These are phyloP conservation scores for Gulo gulo DNA, from an alignment of 2,113 vertebrate genomes.

Conservation along the genomic window DNA sequence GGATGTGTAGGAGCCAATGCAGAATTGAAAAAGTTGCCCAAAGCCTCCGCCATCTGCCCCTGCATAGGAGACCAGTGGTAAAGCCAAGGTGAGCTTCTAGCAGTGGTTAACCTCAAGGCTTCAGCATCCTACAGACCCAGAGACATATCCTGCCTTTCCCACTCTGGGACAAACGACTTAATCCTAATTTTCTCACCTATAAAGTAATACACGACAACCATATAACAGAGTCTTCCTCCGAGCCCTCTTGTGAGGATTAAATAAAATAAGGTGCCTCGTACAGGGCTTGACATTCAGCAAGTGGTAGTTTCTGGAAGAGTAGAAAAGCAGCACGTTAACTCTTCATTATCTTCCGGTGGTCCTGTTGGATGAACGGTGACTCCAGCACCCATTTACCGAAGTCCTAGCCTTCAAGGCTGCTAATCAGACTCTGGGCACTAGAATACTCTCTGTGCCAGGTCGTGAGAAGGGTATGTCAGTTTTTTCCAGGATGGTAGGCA, in stretches of 20 bases:
- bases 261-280: neutral
- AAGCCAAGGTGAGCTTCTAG: neutral
- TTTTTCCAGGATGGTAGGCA: slow-evolving; percentile 57
- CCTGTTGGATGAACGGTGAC: neutral
- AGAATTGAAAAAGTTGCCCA: neutral
- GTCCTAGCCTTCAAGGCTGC: neutral
- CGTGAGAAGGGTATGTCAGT: slow-evolving; percentile 18
- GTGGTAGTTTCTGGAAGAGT: neutral
- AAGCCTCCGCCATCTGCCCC: neutral
- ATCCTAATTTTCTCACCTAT: neutral
- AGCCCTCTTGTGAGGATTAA: neutral
- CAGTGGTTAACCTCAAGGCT: neutral
- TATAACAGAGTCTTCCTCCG: neutral
- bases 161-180: neutral
- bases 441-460: slow-evolving; percentile 46
- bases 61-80: neutral
- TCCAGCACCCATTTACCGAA: neutral
- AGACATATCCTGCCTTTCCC: neutral
- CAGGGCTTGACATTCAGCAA: neutral
- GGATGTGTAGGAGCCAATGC: neutral
- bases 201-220: neutral
- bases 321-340: neutral
- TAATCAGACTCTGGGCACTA: slow-evolving; percentile 3
- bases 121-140: neutral
- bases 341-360: neutral